Base-by-base conservation (phyloP, 2,797 vertebrate genomes). In the Lepidocolaptes lacrymiger region DNA sequence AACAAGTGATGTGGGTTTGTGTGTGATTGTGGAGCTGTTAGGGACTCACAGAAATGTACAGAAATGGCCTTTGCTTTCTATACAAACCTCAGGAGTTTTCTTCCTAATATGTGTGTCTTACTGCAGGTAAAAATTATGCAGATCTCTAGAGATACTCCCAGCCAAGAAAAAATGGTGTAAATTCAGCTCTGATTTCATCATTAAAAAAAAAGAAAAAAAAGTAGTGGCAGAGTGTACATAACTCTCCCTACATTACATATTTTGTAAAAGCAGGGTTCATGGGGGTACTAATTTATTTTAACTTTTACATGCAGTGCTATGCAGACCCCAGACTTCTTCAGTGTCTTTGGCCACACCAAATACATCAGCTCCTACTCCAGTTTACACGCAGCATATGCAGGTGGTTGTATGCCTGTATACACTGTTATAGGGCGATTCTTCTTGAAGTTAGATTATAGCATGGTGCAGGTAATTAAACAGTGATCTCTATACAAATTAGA, bases 401-500 rank as follows among this genome's bases (percentile, higher is more conserved):
- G 23, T 76, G 63, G 21, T 73, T 73, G 48, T 12, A 26, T 7
- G 7, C 67, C 79, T 79, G 14, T 34, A 21, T 27, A 54, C 39
- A 83, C 71, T 91, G 86, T 79, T 96, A 76, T 0, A 91, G 68
- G 63, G 87, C 39, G 14, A 23, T 36, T 85, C 78, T 87, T 41
- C 76, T 68, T 74, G 24, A 63, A 91, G 77, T 74, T 44, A 56
- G 67, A 91, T 94, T 84, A 82, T 51, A 91, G 87, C 82, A 48
- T 8, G 52, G 56, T 6, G 12, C 77, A 34, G 80, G 69, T 93
- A 78, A 96, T 94, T 95, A 94, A 86, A 48, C 83, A 71, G 94
- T 0, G 44, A 93, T 94, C 74, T 82, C 74, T 88, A 85, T 23
- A 76, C 96, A 94, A 94, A 96, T 95, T 90, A 88, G 86, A 92